Evolutionary conservation across 1,140 invertebrate species (phyloP).

Genomic region (Aphelenchoides avenae): DNA sequence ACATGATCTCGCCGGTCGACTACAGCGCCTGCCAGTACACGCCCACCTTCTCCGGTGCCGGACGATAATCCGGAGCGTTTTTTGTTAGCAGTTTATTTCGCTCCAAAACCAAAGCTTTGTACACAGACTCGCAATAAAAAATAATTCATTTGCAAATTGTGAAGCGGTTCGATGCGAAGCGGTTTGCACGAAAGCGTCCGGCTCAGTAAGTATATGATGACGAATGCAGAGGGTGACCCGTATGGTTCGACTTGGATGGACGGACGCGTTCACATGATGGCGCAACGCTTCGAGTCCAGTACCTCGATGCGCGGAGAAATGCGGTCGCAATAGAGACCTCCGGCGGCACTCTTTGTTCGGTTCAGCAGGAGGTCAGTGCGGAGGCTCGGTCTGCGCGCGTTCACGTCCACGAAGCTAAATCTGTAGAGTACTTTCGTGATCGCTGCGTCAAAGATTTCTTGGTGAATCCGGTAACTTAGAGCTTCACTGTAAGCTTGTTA

Average conservation of each 20-base stretch:
- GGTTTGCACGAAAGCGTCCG: no score
- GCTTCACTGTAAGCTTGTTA: slow-evolving; percentile 1
- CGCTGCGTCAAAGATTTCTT: no score
- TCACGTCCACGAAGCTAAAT: slow-evolving; percentile 77
- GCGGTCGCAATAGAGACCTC: no score
- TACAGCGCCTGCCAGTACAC: slow-evolving; percentile 59
- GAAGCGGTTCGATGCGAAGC: no score
- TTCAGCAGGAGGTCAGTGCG: slow-evolving; percentile 78
- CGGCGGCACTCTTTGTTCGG: slow-evolving; percentile 68
- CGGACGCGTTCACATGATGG: no score
- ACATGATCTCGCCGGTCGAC: slow-evolving; percentile 59
- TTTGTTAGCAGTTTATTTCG: background rate
- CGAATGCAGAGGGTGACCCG: no score
- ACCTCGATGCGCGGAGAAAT: no score
- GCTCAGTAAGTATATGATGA: no score
- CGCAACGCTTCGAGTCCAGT: no score
- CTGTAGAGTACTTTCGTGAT: slow-evolving; percentile 76
- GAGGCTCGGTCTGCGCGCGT: slow-evolving; percentile 75
- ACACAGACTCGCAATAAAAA: background rate
- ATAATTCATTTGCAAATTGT: no score
- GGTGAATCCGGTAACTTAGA: slow-evolving; percentile 1
- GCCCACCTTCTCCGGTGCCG: slow-evolving; percentile 57
- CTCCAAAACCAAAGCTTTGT: background rate
- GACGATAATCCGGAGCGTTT: slow-evolving; percentile 36
- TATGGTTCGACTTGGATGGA: no score